Conservation (phyloP, 2,797 vertebrate species). For the Notamacropus eugenii region DNA sequence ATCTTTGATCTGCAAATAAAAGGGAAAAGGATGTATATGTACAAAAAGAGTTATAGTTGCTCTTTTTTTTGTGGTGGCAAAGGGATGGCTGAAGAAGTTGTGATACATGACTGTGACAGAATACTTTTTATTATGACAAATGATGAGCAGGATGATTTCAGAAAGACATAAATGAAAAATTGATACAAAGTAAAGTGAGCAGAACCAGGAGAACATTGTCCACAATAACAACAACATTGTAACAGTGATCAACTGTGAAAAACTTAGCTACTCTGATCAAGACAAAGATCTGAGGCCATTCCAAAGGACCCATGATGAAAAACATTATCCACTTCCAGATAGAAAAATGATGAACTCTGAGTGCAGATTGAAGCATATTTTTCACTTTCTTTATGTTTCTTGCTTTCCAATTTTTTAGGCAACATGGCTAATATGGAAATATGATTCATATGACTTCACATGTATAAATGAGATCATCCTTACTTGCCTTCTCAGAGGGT, state of each 20-base stretch:
- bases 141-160: neutral
- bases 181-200: neutral
- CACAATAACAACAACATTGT: neutral
- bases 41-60: neutral
- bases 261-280: neutral
- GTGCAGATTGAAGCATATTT: neutral
- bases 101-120: neutral
- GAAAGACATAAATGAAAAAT: neutral
- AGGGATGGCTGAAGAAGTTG: neutral
- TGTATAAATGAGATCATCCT: neutral
- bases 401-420: neutral
- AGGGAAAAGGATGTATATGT: neutral
- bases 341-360: neutral
- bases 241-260: neutral
- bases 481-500: too few relatives aligned
- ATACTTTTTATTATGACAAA: neutral
- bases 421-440: neutral
- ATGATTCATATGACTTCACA: neutral
- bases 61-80: neutral
- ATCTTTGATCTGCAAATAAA: neutral
- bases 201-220: neutral
- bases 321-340: neutral
- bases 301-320: neutral
- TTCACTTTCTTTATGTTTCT: neutral
- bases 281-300: neutral